Evolutionary conservation across 2,888 invertebrate species (phyloP).

Genomic region (Lasioglossum pauxillum): DNA sequence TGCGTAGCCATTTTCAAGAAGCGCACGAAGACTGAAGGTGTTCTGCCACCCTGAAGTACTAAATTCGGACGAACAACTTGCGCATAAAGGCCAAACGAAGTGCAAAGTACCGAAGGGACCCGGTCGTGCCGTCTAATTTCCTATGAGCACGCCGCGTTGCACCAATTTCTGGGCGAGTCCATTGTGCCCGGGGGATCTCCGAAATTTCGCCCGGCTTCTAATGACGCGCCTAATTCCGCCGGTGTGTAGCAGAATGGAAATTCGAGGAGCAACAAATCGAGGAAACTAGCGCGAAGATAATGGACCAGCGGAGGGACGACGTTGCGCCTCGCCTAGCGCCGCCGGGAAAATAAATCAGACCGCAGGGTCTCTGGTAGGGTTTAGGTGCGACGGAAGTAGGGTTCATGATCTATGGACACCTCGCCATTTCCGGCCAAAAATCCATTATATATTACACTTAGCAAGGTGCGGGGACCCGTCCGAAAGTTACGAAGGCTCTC

Average conservation of each 20-base stretch:
- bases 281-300: constrained; percentile 78
- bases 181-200: constrained; percentile 20
- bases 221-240: constrained; percentile 49
- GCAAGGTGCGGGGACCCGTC: constrained; percentile 72
- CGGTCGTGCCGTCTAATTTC: not conserved
- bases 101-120: not conserved
- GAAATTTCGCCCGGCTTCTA: constrained; percentile 40
- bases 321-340: constrained; percentile 46
- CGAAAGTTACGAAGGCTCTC: constrained; percentile 68
- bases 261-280: constrained; percentile 72
- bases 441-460: constrained; percentile 82
- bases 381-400: constrained; percentile 81
- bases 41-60: not conserved
- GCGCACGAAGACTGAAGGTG: not conserved
- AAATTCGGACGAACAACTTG: not conserved
- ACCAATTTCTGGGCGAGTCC: not conserved
- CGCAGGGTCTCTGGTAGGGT: constrained; percentile 75
- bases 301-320: constrained; percentile 73
- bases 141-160: not conserved
- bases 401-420: constrained; percentile 81
- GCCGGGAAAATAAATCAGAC: constrained; percentile 80
- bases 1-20: not conserved
- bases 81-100: not conserved
- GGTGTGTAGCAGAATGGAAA: constrained; percentile 65
- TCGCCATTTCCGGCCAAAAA: constrained; percentile 82